Conservation (phyloP, 2,888 invertebrate species). For the Amiota minor region DNA sequence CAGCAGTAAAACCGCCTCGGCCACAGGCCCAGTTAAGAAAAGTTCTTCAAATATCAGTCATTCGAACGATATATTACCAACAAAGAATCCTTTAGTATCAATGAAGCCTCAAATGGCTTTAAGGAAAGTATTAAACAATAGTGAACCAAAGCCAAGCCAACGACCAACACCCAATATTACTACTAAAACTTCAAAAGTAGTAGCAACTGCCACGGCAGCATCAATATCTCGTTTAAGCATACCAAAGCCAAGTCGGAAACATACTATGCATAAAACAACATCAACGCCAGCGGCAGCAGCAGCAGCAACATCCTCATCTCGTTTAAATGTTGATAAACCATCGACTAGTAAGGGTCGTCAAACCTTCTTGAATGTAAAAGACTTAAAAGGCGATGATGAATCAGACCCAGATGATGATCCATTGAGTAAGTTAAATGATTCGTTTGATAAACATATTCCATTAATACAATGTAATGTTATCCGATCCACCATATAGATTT, state of each 20-base stretch:
- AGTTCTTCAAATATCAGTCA: too few species aligned
- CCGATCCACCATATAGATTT: slow-evolving; percentile 34
- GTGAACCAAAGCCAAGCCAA: neutral
- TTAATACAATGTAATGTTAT: neutral
- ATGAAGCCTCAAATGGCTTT: too few species aligned
- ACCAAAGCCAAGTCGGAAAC: neutral
- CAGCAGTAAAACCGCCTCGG: neutral
- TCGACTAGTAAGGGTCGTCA: slow-evolving; percentile 38
- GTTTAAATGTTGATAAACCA: too few species aligned
- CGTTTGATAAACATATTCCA: neutral
- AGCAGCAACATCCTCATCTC: neutral
- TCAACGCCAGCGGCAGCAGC: slow-evolving; percentile 26
- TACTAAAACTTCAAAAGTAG: neutral
- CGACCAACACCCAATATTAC: neutral
- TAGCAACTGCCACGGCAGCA: neutral
- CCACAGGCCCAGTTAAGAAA: too few species aligned
- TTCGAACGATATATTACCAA: neutral
- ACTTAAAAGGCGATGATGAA: slow-evolving; percentile 36
- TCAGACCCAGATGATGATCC: slow-evolving; percentile 54
- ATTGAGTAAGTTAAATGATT: slow-evolving; percentile 43
- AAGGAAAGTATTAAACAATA: too few species aligned
- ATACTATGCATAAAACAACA: neutral
- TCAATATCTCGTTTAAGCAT: neutral
- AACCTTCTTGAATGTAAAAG: slow-evolving; percentile 50
- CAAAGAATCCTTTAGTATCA: too few species aligned